Conservation (phyloP, 2,888 invertebrate genomes). For the Iphiclides podalirius region DNA sequence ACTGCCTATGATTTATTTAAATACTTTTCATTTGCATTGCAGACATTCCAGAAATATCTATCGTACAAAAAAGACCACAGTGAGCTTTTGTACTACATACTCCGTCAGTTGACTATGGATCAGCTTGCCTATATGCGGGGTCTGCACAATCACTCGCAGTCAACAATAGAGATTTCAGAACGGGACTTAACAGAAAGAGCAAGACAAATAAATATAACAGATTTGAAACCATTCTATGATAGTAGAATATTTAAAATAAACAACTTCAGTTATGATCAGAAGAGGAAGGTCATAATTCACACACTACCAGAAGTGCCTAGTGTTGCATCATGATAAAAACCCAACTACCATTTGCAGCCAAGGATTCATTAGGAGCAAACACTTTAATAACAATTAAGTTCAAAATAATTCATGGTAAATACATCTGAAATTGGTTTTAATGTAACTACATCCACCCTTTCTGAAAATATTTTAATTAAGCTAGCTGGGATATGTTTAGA, state of each 20-base stretch:
- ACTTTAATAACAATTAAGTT: too few species aligned
- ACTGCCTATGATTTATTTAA: not conserved
- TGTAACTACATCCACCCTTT: too few species aligned
- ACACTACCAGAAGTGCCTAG: constrained; percentile 82
- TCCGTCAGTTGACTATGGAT: constrained; percentile 95
- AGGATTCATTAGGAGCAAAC: too few species aligned
- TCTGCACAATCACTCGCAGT: constrained; percentile 82
- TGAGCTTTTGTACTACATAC: constrained; percentile 95
- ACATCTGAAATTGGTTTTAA: not conserved
- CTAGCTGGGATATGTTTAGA: too few species aligned
- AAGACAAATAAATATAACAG: constrained; percentile 93
- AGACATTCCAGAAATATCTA: constrained; percentile 96
- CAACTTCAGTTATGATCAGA: constrained; percentile 91
- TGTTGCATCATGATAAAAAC: constrained; percentile 33
- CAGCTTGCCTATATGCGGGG: constrained; percentile 91
- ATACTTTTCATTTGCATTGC: constrained; percentile 43
- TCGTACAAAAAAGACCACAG: constrained; percentile 97
- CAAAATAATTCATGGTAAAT: too few species aligned
- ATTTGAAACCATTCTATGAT: constrained; percentile 94
- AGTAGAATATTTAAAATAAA: constrained; percentile 94
- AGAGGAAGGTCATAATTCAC: constrained; percentile 92
- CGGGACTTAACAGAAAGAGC: constrained; percentile 86
- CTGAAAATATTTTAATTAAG: too few species aligned
- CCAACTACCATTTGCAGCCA: too few species aligned
- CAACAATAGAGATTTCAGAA: constrained; percentile 89